Evolutionary conservation across 2,113 vertebrate species (phyloP).

Genomic region (Caranx melampygus): DNA sequence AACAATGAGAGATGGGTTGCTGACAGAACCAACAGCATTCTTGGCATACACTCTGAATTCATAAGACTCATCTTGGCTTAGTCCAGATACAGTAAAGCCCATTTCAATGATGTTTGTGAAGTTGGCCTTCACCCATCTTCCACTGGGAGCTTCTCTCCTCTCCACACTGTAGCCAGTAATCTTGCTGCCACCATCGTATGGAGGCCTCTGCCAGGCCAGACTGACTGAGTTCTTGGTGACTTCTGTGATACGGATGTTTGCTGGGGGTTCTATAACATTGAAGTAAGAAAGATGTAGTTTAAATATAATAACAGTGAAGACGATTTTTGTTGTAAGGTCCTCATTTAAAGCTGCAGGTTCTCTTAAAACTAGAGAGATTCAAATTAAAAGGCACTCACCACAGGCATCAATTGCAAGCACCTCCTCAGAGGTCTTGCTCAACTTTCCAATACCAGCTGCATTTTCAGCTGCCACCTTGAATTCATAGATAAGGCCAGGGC

Average conservation of each 20-base stretch:
- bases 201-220: slow-evolving; percentile 93
- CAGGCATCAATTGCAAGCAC: slow-evolving; percentile 98
- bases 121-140: slow-evolving; percentile 97
- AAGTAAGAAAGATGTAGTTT: neutral
- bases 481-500: slow-evolving; percentile 95
- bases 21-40: slow-evolving; percentile 93
- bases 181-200: slow-evolving; percentile 97
- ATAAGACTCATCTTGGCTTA: slow-evolving; percentile 91
- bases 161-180: slow-evolving; percentile 97
- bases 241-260: slow-evolving; percentile 91
- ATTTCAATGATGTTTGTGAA: slow-evolving; percentile 96
- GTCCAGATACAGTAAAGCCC: slow-evolving; percentile 91
- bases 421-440: slow-evolving; percentile 95
- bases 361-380: neutral
- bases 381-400: slow-evolving; percentile 85
- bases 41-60: slow-evolving; percentile 97
- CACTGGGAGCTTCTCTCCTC: slow-evolving; percentile 90
- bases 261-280: slow-evolving; percentile 90
- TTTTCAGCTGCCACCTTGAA: slow-evolving; percentile 97
- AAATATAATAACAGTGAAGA: slow-evolving; percentile 3
- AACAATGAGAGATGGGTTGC: slow-evolving; percentile 93
- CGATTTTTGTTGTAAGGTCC: neutral
- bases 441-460: slow-evolving; percentile 94
- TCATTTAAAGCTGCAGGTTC: neutral
- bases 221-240: slow-evolving; percentile 93